Evolutionary conservation across 2,888 invertebrate species (phyloP).

Genomic region (Parapristionchus giblindavisi): DNA sequence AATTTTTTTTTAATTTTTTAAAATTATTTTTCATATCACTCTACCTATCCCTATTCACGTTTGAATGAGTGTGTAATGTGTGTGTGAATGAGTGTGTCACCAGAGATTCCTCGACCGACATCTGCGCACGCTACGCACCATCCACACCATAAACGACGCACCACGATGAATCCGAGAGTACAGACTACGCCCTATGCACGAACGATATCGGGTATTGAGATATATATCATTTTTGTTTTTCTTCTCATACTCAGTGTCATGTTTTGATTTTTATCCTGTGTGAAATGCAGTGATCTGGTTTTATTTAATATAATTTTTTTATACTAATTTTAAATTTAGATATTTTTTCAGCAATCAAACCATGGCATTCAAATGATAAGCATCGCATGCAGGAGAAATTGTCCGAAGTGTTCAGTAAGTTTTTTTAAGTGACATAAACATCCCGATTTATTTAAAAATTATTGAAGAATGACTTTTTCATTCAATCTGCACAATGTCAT

Average conservation of each 20-base stretch:
- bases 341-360: slow-evolving; percentile 50
- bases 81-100: neutral
- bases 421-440: neutral
- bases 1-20: too few relatives aligned
- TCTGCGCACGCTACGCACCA: neutral
- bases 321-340: neutral
- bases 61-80: too few relatives aligned
- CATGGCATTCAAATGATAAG: slow-evolving; percentile 62
- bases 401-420: slow-evolving; percentile 51
- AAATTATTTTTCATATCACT: too few relatives aligned
- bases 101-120: neutral
- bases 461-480: neutral
- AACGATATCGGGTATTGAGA: slow-evolving; percentile 18
- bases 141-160: neutral
- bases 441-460: neutral
- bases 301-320: neutral
- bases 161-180: neutral
- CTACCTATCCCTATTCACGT: too few relatives aligned
- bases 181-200: slow-evolving; percentile 12
- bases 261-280: neutral
- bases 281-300: too few relatives aligned
- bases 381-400: slow-evolving; percentile 55
- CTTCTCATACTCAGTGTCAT: neutral
- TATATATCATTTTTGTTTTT: neutral
- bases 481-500: neutral